Evolutionary conservation across 2,797 vertebrate species (phyloP).

Genomic region (Adelosebastes latens): DNA sequence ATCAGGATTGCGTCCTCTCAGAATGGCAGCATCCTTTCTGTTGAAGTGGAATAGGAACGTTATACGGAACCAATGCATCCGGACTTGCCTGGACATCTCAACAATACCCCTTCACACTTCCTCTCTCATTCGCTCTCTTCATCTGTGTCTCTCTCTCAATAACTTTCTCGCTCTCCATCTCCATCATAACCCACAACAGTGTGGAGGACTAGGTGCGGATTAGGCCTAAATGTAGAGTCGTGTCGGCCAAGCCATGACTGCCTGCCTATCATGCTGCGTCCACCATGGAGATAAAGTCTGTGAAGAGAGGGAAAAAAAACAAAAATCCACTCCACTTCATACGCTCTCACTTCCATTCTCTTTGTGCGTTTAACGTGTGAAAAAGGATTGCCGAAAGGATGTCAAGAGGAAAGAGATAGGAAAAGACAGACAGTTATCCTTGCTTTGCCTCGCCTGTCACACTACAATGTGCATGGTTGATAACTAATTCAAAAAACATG

Average conservation of each 20-base stretch:
- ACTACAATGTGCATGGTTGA: constrained; percentile 74
- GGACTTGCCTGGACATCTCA: constrained; percentile 71
- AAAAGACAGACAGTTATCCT: constrained; percentile 59
- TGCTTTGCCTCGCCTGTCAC: constrained; percentile 70
- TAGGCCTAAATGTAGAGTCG: constrained; percentile 80
- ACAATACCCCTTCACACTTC: constrained; percentile 69
- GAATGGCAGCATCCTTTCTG: constrained; percentile 65
- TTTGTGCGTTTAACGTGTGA: constrained; percentile 77
- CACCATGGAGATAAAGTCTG: constrained; percentile 75
- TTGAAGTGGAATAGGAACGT: constrained; percentile 78
- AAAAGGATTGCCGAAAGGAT: constrained; percentile 75
- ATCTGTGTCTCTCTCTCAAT: constrained; percentile 47
- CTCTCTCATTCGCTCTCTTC: constrained; percentile 11
- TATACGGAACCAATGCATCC: constrained; percentile 83
- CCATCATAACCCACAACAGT: constrained; percentile 65
- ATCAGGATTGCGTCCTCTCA: constrained; percentile 66
- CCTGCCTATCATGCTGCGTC: constrained; percentile 54
- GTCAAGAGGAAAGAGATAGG: constrained; percentile 54
- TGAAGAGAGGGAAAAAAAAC: constrained; percentile 20
- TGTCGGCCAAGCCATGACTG: constrained; percentile 68
- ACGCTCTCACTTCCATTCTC: constrained; percentile 77
- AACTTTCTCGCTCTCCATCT: constrained; percentile 62
- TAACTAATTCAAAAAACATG: constrained; percentile 79
- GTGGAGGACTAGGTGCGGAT: constrained; percentile 70
- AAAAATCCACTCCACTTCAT: constrained; percentile 63